A percentile compares a stretch with the other conserved stretches of the same genome.
These are phyloP conservation scores for Pristionchus japonicus DNA, from an alignment of 2,888 invertebrate genomes.

Conservation along the genomic window DNA sequence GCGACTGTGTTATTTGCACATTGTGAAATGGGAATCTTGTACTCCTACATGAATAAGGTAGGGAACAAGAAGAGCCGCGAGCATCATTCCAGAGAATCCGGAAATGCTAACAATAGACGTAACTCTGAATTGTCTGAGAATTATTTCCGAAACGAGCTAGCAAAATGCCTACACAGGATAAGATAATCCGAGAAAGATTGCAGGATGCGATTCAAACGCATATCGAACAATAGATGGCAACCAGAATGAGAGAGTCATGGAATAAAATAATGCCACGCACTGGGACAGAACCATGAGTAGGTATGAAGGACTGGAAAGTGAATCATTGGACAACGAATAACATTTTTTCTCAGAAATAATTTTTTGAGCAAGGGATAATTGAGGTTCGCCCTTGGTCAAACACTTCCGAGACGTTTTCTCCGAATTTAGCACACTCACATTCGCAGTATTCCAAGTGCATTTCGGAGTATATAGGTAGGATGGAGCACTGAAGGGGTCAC, in stretches of 20 bases:
- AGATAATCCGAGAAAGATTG: background rate
- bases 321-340: background rate
- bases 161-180: background rate
- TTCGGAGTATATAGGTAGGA: background rate
- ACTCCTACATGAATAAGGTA: background rate
- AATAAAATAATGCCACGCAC: background rate
- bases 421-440: too few species aligned
- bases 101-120: background rate
- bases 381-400: too few species aligned
- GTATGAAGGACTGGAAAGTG: background rate
- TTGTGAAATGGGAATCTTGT: too few species aligned
- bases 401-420: too few species aligned
- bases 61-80: background rate
- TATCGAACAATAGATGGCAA: background rate
- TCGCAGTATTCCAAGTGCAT: background rate
- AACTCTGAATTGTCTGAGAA: background rate
- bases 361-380: background rate
- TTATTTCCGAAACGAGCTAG: background rate
- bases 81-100: background rate
- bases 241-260: background rate
- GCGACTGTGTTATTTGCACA: background rate
- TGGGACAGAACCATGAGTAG: background rate
- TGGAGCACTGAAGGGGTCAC: background rate
- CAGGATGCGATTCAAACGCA: background rate
- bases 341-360: too few species aligned